Conservation (phyloP, 2,888 invertebrate species). For the Monopis laevigella region DNA sequence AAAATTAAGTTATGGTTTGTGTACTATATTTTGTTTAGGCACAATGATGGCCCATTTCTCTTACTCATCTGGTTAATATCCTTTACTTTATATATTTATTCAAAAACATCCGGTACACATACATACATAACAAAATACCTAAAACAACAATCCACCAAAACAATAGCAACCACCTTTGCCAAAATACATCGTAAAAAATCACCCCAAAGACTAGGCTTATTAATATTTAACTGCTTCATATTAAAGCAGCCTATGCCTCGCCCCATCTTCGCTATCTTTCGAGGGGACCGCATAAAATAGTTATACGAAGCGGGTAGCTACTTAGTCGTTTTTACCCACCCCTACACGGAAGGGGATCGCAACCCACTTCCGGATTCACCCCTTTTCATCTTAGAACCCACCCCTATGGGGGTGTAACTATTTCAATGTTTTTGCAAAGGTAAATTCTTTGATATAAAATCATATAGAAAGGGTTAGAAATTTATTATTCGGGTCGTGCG, state of each 20-base stretch:
- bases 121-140: too few relatives aligned
- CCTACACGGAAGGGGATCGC: conserved; percentile 49
- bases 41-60: too few relatives aligned
- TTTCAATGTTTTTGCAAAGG: conserved; percentile 61
- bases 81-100: too few relatives aligned
- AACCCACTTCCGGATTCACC: conserved; percentile 50
- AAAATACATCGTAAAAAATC: not conserved
- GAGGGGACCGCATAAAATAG: conserved; percentile 67
- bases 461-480: conserved; percentile 23
- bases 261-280: conserved; percentile 64
- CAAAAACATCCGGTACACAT: too few relatives aligned
- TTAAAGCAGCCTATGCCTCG: conserved; percentile 39
- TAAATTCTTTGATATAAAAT: conserved; percentile 44
- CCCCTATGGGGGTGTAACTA: conserved; percentile 40
- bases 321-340: conserved; percentile 66
- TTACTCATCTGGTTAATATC: too few relatives aligned
- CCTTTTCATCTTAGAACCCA: conserved; percentile 9
- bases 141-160: too few relatives aligned
- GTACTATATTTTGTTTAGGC: too few relatives aligned
- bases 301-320: conserved; percentile 63
- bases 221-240: conserved; percentile 50
- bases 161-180: too few relatives aligned
- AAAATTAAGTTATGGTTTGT: too few relatives aligned
- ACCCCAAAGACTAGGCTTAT: conserved; percentile 24
- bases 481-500: conserved; percentile 58